phyloP scores from a whole-genome alignment of 2,113 vertebrate genomes.

The Hiodon alosoides region DNA sequence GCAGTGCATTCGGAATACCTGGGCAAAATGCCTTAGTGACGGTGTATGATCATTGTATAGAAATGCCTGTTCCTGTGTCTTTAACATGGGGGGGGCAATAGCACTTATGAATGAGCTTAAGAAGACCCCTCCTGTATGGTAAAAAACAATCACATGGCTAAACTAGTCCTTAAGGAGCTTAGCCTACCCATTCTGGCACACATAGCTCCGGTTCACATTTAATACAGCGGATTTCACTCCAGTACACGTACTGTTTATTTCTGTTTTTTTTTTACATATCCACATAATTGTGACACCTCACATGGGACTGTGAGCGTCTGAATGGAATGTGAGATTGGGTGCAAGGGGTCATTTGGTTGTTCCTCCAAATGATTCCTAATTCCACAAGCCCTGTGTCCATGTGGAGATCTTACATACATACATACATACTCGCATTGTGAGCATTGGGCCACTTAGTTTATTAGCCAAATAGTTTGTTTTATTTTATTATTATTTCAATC shows the following conservation, averaged over 20 bases:
- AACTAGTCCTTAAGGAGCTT: slow-evolving; percentile 8
- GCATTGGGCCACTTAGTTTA: too few relatives aligned
- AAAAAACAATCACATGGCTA: background rate
- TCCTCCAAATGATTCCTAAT: too few relatives aligned
- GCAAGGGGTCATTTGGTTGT: too few relatives aligned
- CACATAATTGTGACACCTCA: background rate
- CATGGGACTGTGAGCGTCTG: too few relatives aligned
- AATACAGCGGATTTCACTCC: background rate
- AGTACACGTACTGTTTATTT: background rate
- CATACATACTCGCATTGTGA: too few relatives aligned
- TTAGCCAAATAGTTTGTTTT: too few relatives aligned
- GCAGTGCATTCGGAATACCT: too few relatives aligned
- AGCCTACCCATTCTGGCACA: slow-evolving; percentile 20
- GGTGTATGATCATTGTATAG: background rate
- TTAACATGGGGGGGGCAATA: background rate
- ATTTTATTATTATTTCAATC: too few relatives aligned
- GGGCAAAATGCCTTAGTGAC: too few relatives aligned
- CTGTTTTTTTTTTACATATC: background rate
- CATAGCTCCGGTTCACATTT: background rate
- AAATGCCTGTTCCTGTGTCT: background rate
- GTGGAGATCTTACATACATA: too few relatives aligned
- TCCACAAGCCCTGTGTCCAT: too few relatives aligned
- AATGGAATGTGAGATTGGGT: too few relatives aligned
- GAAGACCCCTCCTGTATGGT: background rate
- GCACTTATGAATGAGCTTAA: slow-evolving; percentile 14